Conservation (phyloP, 1,140 invertebrate species). For the Diorhabda sublineata region DNA sequence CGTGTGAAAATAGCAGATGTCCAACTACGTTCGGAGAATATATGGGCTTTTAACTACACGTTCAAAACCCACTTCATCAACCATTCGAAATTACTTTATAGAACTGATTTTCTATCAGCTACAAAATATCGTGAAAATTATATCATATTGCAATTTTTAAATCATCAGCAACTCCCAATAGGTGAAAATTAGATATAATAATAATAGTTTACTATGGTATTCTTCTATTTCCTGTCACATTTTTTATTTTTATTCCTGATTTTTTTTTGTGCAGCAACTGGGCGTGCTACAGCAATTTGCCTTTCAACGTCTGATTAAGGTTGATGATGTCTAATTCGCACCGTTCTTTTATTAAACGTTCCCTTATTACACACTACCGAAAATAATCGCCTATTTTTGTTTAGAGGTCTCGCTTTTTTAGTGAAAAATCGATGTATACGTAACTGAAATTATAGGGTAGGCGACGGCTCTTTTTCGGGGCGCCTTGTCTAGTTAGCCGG, state of each 20-base stretch:
- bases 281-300: constrained; percentile 13
- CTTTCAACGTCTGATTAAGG: constrained; percentile 18
- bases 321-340: constrained; percentile 18
- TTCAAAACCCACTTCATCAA: background rate
- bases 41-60: background rate
- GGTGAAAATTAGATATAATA: background rate
- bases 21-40: background rate
- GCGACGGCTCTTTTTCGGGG: constrained; percentile 39
- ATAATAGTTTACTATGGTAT: background rate
- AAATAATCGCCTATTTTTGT: constrained; percentile 21
- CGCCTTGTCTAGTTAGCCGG: constrained; percentile 42
- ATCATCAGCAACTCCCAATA: background rate
- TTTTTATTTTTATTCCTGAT: background rate
- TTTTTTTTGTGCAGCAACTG: background rate
- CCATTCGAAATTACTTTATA: background rate
- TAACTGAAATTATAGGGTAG: constrained; percentile 39
- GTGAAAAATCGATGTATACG: constrained; percentile 12
- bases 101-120: background rate
- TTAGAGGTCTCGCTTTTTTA: background rate
- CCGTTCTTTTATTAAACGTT: constrained; percentile 12
- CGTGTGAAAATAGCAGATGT: no score
- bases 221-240: background rate
- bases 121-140: background rate
- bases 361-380: constrained; percentile 9
- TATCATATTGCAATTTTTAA: background rate